These are phyloP conservation scores for Drosophila monieri DNA, from an alignment of 2,888 invertebrate genomes.

Conservation along the genomic window DNA sequence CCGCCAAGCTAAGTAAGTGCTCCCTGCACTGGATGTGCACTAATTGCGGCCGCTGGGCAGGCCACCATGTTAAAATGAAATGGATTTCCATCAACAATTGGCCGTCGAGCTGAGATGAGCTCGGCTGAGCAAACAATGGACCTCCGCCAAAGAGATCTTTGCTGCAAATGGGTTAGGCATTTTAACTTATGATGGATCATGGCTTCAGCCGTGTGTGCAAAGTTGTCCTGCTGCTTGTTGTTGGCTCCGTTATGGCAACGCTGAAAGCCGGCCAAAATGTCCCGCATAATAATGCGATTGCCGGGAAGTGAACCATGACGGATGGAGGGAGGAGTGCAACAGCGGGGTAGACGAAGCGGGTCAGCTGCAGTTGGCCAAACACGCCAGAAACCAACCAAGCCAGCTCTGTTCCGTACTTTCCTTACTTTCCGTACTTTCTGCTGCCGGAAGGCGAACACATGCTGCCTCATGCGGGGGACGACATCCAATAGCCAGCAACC, in stretches of 20 bases:
- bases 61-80: constrained; percentile 82
- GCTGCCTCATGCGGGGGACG: constrained; percentile 41
- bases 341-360: not conserved
- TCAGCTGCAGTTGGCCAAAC: constrained; percentile 13
- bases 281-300: constrained; percentile 75
- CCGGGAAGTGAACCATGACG: constrained; percentile 47
- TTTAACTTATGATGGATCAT: constrained; percentile 80
- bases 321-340: constrained; percentile 18
- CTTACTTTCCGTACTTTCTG: constrained; percentile 16
- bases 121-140: constrained; percentile 21
- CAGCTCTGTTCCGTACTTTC: constrained; percentile 11
- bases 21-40: constrained; percentile 64
- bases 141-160: constrained; percentile 30
- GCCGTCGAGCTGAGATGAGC: constrained; percentile 45
- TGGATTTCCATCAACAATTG: constrained; percentile 82
- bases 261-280: constrained; percentile 60
- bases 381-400: constrained; percentile 14
- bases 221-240: constrained; percentile 28
- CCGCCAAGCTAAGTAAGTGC: constrained; percentile 48
- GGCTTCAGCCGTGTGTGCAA: constrained; percentile 39
- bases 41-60: constrained; percentile 77
- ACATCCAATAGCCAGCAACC: not conserved
- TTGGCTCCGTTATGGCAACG: constrained; percentile 45
- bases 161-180: constrained; percentile 59
- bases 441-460: constrained; percentile 71